Evolutionary conservation across 2,888 invertebrate species (phyloP).

Genomic region (Frankliniella intonsa): DNA sequence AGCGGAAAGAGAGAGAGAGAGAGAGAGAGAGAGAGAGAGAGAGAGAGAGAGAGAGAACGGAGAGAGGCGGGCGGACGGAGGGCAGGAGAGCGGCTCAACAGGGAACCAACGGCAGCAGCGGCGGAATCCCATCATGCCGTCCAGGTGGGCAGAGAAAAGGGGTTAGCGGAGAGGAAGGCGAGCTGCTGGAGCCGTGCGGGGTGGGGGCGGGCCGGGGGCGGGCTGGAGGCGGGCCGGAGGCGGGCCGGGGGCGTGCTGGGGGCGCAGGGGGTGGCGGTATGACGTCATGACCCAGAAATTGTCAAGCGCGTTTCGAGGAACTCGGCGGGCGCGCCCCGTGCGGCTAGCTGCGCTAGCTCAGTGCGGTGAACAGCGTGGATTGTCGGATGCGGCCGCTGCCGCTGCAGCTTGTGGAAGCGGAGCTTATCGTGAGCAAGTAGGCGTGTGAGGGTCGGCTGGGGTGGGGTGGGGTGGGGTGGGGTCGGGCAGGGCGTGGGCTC

Average conservation of each 20-base stretch:
- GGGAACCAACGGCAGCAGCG: constrained; percentile 26
- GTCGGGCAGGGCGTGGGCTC: no score
- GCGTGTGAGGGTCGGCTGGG: no score
- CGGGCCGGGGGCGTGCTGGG: constrained; percentile 20
- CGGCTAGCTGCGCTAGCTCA: no score
- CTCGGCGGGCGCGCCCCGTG: background rate
- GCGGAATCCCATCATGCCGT: constrained; percentile 27
- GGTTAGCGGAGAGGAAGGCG: background rate
- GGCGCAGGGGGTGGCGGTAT: background rate
- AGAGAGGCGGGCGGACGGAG: constrained; percentile 35
- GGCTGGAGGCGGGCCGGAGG: constrained; percentile 3
- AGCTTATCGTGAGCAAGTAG: background rate
- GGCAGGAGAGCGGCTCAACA: constrained; percentile 30
- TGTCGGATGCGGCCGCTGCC: background rate
- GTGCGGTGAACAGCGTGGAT: background rate
- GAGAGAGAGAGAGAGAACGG: no score
- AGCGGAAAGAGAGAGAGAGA: background rate
- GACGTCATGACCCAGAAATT: background rate
- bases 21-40: background rate
- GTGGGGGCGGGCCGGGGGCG: background rate
- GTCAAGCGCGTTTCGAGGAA: background rate
- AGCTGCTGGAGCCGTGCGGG: background rate
- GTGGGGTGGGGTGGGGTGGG: no score
- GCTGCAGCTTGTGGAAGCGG: background rate
- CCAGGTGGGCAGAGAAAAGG: background rate